Conservation (phyloP, 2,113 vertebrate species). For the Lipotes vexillifer region DNA sequence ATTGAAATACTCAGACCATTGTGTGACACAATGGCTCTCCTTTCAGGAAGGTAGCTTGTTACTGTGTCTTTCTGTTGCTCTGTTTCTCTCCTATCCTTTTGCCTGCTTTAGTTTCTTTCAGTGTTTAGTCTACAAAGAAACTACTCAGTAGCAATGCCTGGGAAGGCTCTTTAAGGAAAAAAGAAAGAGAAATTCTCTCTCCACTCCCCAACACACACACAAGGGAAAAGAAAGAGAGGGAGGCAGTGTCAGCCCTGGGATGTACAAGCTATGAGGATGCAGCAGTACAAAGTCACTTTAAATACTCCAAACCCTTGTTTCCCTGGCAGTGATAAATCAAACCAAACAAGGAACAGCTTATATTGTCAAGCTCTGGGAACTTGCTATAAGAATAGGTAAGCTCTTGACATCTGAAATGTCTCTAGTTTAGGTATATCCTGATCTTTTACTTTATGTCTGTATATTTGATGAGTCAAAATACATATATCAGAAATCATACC, state of each 20-base stretch:
- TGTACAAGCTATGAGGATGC: background rate
- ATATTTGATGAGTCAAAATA: conserved; percentile 71
- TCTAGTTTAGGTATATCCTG: conserved; percentile 69
- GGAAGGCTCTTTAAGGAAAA: background rate
- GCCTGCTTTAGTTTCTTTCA: background rate
- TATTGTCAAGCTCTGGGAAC: conserved; percentile 43
- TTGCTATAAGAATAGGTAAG: conserved; percentile 65
- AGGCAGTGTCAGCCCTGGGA: conserved; percentile 22
- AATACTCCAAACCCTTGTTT: conserved; percentile 7
- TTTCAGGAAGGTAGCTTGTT: conserved; percentile 35
- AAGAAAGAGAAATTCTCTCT: background rate
- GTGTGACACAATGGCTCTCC: background rate
- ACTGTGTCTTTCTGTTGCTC: background rate
- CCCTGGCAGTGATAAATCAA: conserved; percentile 63
- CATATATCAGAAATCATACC: conserved; percentile 62
- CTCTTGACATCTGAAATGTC: conserved; percentile 74
- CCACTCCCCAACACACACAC: background rate
- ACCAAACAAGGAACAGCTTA: conserved; percentile 63
- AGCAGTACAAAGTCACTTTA: conserved; percentile 54
- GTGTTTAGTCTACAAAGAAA: conserved; percentile 33
- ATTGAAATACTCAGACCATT: background rate
- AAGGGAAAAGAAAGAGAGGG: background rate
- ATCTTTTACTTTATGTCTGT: conserved; percentile 67
- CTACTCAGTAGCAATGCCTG: background rate
- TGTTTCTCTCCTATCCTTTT: background rate